These are phyloP conservation scores for Xenops minutus DNA, from an alignment of 2,797 vertebrate species.

Conservation along the genomic window DNA sequence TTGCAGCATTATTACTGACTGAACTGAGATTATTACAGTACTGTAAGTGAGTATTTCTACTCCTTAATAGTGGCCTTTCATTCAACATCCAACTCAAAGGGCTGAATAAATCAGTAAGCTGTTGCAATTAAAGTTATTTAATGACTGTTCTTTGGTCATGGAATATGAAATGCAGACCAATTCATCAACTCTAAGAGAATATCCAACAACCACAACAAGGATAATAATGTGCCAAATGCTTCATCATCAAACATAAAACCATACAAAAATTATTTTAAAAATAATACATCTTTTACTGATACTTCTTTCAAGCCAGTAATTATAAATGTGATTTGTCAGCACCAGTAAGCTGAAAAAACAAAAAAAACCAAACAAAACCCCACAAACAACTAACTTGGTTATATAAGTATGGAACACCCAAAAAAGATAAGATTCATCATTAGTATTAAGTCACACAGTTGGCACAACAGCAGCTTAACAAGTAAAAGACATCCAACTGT, in stretches of 20 bases:
- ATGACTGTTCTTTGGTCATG: background rate
- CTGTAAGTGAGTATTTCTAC: background rate
- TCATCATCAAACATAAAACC: background rate
- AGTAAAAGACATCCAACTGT: background rate
- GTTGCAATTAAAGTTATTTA: background rate
- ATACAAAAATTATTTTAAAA: fast-evolving
- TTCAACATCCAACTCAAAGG: background rate
- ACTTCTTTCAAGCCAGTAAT: background rate
- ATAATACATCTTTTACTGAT: background rate
- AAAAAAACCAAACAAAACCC: background rate
- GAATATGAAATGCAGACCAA: background rate
- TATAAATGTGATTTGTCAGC: background rate
- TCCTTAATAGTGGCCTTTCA: background rate
- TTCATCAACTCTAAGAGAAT: background rate
- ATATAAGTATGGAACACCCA: background rate
- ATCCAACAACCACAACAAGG: background rate
- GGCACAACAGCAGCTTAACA: background rate
- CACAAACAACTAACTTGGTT: background rate
- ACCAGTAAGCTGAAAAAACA: background rate
- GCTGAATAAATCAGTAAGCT: background rate
- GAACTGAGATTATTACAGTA: background rate
- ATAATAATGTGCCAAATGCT: background rate
- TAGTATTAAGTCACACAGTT: background rate
- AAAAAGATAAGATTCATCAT: background rate
- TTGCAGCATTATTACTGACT: background rate